Percentiles rank a stretch among this genome's conserved stretches.
Evolutionary conservation across 35 echinoderm and acorn worm species (phyloP).

Genomic region (Apostichopus parvimensis): DNA sequence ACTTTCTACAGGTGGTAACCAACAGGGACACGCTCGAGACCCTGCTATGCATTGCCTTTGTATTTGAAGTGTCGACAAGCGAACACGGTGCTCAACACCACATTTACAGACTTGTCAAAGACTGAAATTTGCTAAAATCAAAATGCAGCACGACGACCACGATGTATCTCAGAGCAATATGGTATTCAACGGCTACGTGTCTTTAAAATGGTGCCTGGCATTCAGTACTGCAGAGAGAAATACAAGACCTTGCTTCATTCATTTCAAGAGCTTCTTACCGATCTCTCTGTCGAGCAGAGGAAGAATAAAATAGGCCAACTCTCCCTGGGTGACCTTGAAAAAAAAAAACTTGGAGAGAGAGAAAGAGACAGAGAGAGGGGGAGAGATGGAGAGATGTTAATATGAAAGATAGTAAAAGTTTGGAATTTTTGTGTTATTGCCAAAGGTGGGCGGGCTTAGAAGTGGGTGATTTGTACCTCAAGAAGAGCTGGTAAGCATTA

Average conservation of each 20-base stretch:
- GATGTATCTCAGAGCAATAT: slow-evolving; percentile 26
- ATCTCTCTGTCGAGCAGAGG: background rate
- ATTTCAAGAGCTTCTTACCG: background rate
- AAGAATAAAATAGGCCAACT: background rate
- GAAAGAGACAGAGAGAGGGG: too few species aligned
- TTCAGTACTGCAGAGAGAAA: background rate
- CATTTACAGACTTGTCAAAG: slow-evolving; percentile 97
- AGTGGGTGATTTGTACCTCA: too few species aligned
- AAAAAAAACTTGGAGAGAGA: too few species aligned
- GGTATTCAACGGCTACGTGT: slow-evolving; percentile 15
- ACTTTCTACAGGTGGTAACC: slow-evolving; percentile 74
- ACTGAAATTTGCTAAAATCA: slow-evolving; percentile 44
- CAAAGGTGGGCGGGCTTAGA: too few species aligned
- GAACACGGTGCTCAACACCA: slow-evolving; percentile 97
- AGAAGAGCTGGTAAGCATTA: too few species aligned
- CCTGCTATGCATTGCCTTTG: slow-evolving; percentile 94
- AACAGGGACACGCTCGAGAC: slow-evolving; percentile 96
- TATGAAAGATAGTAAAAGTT: too few species aligned
- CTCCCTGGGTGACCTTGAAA: too few species aligned
- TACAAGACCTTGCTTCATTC: background rate
- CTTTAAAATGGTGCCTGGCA: background rate
- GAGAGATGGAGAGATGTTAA: too few species aligned
- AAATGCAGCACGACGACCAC: background rate
- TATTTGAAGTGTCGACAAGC: slow-evolving; percentile 97
- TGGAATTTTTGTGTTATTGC: too few species aligned